Evolutionary conservation across 2,113 vertebrate species (phyloP), one percentile per base, ranked within the genome.

Genomic region (Montifringilla adamsi): DNA sequence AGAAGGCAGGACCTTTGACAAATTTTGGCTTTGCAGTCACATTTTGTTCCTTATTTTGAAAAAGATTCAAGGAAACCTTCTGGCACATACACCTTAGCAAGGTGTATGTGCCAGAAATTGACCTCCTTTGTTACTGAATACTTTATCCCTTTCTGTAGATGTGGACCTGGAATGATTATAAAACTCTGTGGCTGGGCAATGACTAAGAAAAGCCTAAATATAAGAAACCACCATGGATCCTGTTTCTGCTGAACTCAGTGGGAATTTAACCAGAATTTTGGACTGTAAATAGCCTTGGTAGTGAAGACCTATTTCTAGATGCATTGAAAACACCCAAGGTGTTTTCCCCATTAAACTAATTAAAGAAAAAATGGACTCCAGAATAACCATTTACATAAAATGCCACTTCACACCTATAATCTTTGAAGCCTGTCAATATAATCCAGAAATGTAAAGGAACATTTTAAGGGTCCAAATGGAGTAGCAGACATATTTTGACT

Each of bases 221-320:
- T 83, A 83, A 67, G 85, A 88, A 95, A 88, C 92, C 79, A n/a
- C 84, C 12, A 7, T 74, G 72, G 79, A 66, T 90, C 28, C 15
- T 70, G 35, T 93, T 96, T 90, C 90, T 95, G 87, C 90, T 95
- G 79, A 96, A 93, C 64, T 95, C 92, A 94, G 90, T 84, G 68
- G 70, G 90, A 96, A 88, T 90, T 92, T 77, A 62, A 83, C 70
- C 72, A 93, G 79, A 52, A 76, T 63, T 81, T 35, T 83, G 83
- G 87, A 59, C 33, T 77, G 37, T 17, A 7, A 53, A n/a, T n/a
- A 62, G 82, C 19, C 24, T 85, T 74, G 24, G 64, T 93, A 77
- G 82, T n/a, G 59, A 83, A 89, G 59, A 77, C 7, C 41, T 75
- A 47, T 82, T 95, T 92, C 78, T 63, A 67, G 27, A 77, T 37